phyloP scores from a whole-genome alignment of 1,140 invertebrate species.

The Campoletis sonorensis region DNA sequence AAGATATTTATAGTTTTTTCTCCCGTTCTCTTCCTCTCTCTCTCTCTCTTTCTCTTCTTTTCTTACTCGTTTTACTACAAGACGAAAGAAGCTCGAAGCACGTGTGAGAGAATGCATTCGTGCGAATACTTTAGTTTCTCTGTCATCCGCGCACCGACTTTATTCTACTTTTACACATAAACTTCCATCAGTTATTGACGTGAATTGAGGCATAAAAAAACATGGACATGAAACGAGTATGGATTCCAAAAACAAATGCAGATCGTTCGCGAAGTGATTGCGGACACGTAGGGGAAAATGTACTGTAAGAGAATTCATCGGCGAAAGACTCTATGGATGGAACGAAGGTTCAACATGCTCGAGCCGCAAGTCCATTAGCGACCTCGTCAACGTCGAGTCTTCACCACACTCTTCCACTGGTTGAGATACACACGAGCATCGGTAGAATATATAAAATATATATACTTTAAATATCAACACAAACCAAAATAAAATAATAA shows the following conservation, averaged over 20 bases:
- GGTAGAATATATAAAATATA: not conserved
- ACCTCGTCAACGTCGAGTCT: constrained; percentile 58
- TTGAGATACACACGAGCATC: not conserved
- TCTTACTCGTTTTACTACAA: not conserved
- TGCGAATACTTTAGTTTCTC: constrained; percentile 11
- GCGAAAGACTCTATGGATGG: constrained; percentile 25
- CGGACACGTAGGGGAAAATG: not conserved
- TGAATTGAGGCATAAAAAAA: not conserved
- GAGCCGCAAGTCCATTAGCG: constrained; percentile 64
- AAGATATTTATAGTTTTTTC: constrained; percentile 48
- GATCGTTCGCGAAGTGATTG: not conserved
- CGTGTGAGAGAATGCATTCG: not conserved
- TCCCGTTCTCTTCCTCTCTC: not conserved
- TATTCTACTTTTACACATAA: not conserved
- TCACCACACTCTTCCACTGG: not conserved
- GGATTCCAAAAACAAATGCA: no score
- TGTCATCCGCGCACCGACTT: not conserved
- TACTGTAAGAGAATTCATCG: not conserved
- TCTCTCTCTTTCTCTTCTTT: not conserved
- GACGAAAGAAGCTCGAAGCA: not conserved
- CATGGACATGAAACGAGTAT: not conserved
- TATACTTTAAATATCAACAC: constrained; percentile 13
- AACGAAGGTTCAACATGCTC: constrained; percentile 41
- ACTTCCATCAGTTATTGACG: not conserved
- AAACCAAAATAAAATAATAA: not conserved